Percentiles rank a stretch among this genome's conserved stretches.
Conservation (phyloP, 2,888 invertebrate species). For the Philhelius pedissequus region DNA sequence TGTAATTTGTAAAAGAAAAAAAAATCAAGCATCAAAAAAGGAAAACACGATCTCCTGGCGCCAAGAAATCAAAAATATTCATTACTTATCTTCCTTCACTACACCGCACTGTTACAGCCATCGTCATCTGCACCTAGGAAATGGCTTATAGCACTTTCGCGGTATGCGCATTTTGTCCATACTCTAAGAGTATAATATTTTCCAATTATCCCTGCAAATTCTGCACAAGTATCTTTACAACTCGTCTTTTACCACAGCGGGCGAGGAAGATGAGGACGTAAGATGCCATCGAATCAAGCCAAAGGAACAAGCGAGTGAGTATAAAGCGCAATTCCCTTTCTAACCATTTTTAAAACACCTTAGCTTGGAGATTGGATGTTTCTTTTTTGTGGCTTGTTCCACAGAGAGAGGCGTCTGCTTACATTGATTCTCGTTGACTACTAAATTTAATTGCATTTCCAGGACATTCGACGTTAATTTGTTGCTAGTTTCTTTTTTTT, state of each 20-base stretch:
- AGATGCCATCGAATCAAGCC: not conserved
- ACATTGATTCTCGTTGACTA: conserved; percentile 54
- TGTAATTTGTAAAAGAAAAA: conserved; percentile 36
- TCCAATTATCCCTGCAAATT: conserved; percentile 51
- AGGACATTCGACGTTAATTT: conserved; percentile 60
- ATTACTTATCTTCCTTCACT: conserved; percentile 32
- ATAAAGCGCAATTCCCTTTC: conserved; percentile 16
- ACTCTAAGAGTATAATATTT: conserved; percentile 39
- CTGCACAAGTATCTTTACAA: not conserved
- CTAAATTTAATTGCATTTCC: conserved; percentile 65
- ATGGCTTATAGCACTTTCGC: not conserved
- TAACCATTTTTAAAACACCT: conserved; percentile 32
- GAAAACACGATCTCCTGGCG: not conserved
- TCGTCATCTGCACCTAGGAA: too few relatives aligned
- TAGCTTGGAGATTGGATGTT: conserved; percentile 2
- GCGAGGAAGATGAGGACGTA: not conserved
- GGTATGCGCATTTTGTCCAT: conserved; percentile 39
- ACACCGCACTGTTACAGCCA: conserved; percentile 11
- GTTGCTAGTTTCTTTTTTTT: conserved; percentile 31
- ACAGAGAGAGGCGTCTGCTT: conserved; percentile 19
- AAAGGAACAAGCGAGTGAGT: not conserved
- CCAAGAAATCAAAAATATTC: conserved; percentile 33
- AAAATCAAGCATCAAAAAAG: too few relatives aligned
- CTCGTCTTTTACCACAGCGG: not conserved
- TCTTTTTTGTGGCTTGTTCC: not conserved